phyloP scores from a whole-genome alignment of 2,113 vertebrate species.

The Agelaius tricolor region DNA sequence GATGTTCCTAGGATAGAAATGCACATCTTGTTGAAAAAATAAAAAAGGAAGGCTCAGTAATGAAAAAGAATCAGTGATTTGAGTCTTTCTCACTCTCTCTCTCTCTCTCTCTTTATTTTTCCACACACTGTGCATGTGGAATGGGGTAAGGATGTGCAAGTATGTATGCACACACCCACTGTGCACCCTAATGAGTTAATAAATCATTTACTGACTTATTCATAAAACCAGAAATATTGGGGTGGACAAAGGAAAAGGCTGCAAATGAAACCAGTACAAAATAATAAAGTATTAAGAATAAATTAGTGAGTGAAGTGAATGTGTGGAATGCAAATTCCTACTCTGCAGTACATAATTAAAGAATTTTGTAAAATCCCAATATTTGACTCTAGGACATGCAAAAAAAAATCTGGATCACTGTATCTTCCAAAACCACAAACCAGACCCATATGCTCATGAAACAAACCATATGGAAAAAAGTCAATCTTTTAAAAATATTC shows the following conservation, averaged over 20 bases:
- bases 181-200: background rate
- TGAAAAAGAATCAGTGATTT: background rate
- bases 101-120: background rate
- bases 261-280: background rate
- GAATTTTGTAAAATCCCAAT: background rate
- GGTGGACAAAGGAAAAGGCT: background rate
- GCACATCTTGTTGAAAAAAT: background rate
- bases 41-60: background rate
- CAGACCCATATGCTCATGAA: slow-evolving; percentile 4
- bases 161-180: background rate
- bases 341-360: background rate
- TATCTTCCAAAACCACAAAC: slow-evolving; percentile 22
- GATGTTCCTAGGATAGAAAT: background rate
- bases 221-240: background rate
- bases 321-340: background rate
- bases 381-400: background rate
- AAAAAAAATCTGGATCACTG: background rate
- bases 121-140: background rate
- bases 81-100: background rate
- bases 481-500: background rate
- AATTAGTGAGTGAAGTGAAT: background rate
- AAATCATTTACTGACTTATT: background rate
- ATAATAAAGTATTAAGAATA: background rate
- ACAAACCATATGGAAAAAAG: slow-evolving; percentile 6
- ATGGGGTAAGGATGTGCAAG: background rate